Conservation (phyloP, 1,140 invertebrate species). For the Heliconius congener region DNA sequence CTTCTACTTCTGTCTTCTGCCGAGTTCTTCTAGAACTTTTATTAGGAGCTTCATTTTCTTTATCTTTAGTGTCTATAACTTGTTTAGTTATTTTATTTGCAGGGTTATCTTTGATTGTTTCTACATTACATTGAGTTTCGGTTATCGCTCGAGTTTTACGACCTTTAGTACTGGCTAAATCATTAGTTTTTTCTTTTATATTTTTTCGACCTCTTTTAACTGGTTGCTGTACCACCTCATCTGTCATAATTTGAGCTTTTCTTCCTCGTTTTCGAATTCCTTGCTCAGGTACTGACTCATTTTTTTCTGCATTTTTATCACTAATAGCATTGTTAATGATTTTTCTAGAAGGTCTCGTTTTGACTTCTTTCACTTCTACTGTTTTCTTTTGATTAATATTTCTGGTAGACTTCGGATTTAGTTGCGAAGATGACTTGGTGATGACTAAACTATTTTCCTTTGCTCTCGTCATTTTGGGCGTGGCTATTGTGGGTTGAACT, state of each 20-base stretch:
- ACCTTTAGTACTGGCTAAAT: neutral
- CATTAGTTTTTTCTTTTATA: neutral
- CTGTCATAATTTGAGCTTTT: neutral
- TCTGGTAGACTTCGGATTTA: conserved; percentile 32
- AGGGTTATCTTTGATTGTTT: neutral
- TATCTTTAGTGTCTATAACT: conserved; percentile 12
- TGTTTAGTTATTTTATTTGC: too few relatives aligned
- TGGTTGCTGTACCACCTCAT: conserved; percentile 3
- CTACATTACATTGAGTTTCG: neutral
- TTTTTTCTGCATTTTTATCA: neutral
- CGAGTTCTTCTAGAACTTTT: neutral
- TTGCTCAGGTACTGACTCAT: neutral
- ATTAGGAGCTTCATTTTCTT: conserved; percentile 10
- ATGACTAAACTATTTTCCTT: conserved; percentile 27
- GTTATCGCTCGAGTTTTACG: neutral
- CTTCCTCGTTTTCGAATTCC: neutral
- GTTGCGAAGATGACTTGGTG: conserved; percentile 36
- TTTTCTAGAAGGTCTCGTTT: conserved; percentile 9
- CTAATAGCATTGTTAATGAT: neutral
- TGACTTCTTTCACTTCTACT: conserved; percentile 4
- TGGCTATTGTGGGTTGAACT: conserved; percentile 20
- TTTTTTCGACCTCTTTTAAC: conserved; percentile 33
- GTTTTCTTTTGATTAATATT: conserved; percentile 28
- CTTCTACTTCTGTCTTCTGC: conserved; percentile 24
- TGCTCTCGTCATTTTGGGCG: conserved; percentile 33